Evolutionary conservation across 92 coral and sea anemone species (phyloP).

Genomic region (Phenganax stokvisi): DNA sequence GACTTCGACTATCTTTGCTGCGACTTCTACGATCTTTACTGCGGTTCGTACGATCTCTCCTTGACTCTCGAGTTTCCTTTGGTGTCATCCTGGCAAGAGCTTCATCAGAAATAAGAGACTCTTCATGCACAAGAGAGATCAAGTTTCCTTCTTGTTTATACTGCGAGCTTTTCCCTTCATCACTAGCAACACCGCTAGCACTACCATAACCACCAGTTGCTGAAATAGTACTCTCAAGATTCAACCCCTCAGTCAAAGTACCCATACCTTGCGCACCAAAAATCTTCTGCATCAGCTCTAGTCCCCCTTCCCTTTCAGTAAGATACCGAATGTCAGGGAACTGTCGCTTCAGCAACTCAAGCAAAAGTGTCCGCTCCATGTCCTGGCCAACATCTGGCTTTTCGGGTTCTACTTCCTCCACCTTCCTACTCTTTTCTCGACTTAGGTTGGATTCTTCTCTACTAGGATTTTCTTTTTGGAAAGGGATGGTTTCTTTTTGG

Average conservation of each 20-base stretch:
- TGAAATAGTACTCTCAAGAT: slow-evolving; percentile 6
- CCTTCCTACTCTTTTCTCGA: not conserved
- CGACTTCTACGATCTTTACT: slow-evolving; percentile 25
- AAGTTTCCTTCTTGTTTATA: not conserved
- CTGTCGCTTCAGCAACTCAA: slow-evolving; percentile 38
- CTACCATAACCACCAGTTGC: not conserved
- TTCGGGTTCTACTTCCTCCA: slow-evolving; percentile 6
- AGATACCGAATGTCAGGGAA: slow-evolving; percentile 40
- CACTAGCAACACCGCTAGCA: slow-evolving; percentile 13
- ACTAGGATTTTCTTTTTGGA: not conserved
- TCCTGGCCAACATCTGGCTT: slow-evolving; percentile 6
- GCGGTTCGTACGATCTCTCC: not conserved
- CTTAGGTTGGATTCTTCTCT: not conserved
- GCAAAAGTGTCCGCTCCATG: slow-evolving; percentile 21
- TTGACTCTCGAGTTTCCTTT: not conserved
- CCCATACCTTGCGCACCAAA: slow-evolving; percentile 25
- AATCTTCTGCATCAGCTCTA: slow-evolving; percentile 39
- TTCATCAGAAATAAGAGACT: not conserved
- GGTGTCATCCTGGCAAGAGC: not conserved
- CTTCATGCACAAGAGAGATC: not conserved
- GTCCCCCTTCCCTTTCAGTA: slow-evolving; percentile 29
- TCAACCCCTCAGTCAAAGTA: not conserved
- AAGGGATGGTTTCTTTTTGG: not conserved
- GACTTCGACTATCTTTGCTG: slow-evolving; percentile 27
- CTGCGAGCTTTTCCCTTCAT: slow-evolving; percentile 8